Evolutionary conservation across 2,113 vertebrate species (phyloP).

Genomic region (Pleuronectes platessa): DNA sequence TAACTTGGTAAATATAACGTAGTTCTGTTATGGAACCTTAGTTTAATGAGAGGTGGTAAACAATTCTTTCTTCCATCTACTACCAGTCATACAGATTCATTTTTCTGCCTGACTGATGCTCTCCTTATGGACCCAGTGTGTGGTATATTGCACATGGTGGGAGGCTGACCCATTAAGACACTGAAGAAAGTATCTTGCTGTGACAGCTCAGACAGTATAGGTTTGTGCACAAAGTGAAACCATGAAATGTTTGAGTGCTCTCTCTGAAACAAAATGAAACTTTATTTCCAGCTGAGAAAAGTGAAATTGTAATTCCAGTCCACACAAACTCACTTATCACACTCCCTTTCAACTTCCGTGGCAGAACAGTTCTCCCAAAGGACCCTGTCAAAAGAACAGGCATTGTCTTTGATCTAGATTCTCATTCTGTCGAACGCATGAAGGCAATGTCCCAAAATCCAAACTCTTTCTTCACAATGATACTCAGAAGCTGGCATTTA

Average conservation of each 20-base stretch:
- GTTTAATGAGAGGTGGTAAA: neutral
- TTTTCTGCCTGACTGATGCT: neutral
- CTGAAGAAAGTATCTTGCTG: slow-evolving; percentile 5
- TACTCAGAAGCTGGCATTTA: slow-evolving; percentile 39
- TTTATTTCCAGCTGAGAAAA: slow-evolving; percentile 38
- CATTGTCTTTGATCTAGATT: slow-evolving; percentile 40
- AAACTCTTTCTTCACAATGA: slow-evolving; percentile 10
- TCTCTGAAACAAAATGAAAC: slow-evolving; percentile 13
- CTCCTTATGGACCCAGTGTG: neutral
- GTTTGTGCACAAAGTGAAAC: slow-evolving; percentile 4
- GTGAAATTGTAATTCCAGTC: slow-evolving; percentile 49
- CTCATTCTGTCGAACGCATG: slow-evolving; percentile 27
- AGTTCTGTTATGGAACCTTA: too few species aligned
- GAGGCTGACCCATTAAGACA: slow-evolving; percentile 29
- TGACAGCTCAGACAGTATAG: neutral
- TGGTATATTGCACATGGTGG: neutral
- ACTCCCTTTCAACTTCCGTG: slow-evolving; percentile 38
- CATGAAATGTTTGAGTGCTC: neutral
- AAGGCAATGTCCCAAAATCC: slow-evolving; percentile 25
- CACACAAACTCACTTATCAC: slow-evolving; percentile 31
- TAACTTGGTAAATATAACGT: too few species aligned
- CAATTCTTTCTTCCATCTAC: neutral
- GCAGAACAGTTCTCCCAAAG: slow-evolving; percentile 27
- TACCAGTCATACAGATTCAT: neutral
- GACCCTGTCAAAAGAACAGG: slow-evolving; percentile 31